phyloP scores from a whole-genome alignment of 2,113 vertebrate genomes.

The Myrmophylax atrothorax region DNA sequence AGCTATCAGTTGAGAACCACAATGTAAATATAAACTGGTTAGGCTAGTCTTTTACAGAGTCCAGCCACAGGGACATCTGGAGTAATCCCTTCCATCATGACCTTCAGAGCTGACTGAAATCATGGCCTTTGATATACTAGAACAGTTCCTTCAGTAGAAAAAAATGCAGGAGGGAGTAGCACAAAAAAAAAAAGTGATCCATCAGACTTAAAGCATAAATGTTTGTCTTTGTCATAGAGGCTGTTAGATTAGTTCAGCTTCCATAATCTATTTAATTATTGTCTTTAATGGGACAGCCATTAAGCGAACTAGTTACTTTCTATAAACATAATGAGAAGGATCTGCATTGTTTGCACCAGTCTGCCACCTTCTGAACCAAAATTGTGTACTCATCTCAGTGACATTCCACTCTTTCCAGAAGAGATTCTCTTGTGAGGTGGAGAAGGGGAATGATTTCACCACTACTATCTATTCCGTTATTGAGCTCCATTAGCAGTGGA shows the following conservation, averaged over 20 bases:
- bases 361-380: conserved; percentile 17
- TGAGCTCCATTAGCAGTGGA: neutral
- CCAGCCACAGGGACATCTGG: neutral
- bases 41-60: neutral
- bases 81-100: neutral
- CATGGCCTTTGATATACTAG: neutral
- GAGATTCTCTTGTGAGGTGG: neutral
- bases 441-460: neutral
- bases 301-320: neutral
- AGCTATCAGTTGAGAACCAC: neutral
- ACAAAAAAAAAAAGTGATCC: neutral
- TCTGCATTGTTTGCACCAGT: neutral
- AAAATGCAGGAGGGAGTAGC: neutral
- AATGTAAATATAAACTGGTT: neutral
- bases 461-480: neutral
- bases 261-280: conserved; percentile 59
- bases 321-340: neutral
- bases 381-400: neutral
- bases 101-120: neutral
- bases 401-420: neutral
- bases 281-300: conserved; percentile 38
- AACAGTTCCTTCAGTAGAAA: neutral
- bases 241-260: conserved; percentile 44
- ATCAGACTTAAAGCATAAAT: conserved; percentile 4
- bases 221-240: conserved; percentile 28